phyloP scores from a whole-genome alignment of 2,797 vertebrate species.

The Sandelia bainsii region DNA sequence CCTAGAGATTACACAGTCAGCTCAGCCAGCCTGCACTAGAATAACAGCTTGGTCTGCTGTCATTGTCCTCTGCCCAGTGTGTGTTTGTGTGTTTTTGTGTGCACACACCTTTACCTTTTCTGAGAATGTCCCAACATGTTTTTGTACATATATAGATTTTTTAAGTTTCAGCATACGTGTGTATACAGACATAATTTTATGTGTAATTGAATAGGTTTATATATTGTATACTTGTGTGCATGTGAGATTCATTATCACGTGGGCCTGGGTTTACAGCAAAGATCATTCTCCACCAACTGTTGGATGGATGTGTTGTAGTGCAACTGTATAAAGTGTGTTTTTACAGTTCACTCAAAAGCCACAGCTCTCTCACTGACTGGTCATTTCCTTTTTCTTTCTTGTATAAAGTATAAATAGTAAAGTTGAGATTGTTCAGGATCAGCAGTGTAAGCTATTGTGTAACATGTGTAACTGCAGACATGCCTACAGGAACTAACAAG shows the following conservation, averaged over 20 bases:
- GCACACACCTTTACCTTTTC: constrained; percentile 1
- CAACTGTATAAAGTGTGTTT: background rate
- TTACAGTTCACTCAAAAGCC: background rate
- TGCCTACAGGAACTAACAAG: background rate
- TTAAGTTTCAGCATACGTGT: background rate
- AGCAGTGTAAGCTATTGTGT: background rate
- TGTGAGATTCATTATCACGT: constrained; percentile 12
- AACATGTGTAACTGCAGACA: background rate
- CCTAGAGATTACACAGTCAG: constrained; percentile 84
- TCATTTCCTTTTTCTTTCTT: constrained; percentile 6
- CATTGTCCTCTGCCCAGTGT: constrained; percentile 60
- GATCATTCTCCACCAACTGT: constrained; percentile 37
- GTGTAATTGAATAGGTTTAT: background rate
- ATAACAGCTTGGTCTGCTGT: constrained; percentile 79
- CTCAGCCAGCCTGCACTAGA: constrained; percentile 79
- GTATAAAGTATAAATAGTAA: background rate
- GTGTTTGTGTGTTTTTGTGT: constrained; percentile 29
- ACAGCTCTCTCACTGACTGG: background rate
- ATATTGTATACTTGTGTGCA: background rate
- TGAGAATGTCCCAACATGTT: background rate
- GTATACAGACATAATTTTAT: background rate
- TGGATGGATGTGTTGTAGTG: constrained; percentile 39
- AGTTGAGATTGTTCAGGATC: background rate
- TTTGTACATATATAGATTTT: background rate
- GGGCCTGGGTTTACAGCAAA: constrained; percentile 12